A percentile compares a stretch with the other conserved stretches of the same genome.
Evolutionary conservation across 2,797 vertebrate species (phyloP).

Genomic region (Argyrosomus regius): DNA sequence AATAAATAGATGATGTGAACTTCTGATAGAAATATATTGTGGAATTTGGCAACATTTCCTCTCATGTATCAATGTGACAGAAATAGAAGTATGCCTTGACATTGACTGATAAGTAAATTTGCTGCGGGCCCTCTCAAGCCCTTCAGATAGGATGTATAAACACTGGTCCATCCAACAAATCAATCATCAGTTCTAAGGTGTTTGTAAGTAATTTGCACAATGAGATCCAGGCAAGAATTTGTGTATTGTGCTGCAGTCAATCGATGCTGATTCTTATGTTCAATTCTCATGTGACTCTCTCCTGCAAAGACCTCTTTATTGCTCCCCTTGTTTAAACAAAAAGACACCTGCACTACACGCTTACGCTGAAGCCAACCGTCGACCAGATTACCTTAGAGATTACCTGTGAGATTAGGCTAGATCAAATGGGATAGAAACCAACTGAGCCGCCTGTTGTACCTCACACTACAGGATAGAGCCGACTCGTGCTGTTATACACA

Average conservation of each 20-base stretch:
- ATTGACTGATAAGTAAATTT: conserved; percentile 9
- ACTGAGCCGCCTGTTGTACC: conserved; percentile 40
- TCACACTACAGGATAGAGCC: conserved; percentile 20
- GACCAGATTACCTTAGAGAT: conserved; percentile 46
- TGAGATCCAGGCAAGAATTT: neutral
- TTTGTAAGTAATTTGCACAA: neutral
- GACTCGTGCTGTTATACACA: conserved; percentile 9
- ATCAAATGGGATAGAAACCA: conserved; percentile 58
- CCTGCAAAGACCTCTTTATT: conserved; percentile 4
- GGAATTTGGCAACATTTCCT: conserved; percentile 16
- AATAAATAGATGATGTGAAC: neutral
- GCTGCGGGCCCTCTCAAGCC: neutral
- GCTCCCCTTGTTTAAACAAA: conserved; percentile 24
- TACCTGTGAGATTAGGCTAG: conserved; percentile 46
- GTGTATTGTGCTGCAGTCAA: conserved; percentile 2
- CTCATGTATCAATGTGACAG: conserved; percentile 16
- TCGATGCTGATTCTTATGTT: conserved; percentile 1
- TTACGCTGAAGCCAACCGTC: conserved; percentile 15
- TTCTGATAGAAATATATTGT: conserved; percentile 19
- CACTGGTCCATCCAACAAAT: neutral
- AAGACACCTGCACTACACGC: neutral
- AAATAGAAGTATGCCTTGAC: conserved; percentile 14
- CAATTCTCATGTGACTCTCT: conserved; percentile 21
- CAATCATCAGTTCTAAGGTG: neutral
- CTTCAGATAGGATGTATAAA: conserved; percentile 13